Evolutionary conservation across 2,888 invertebrate genomes (phyloP).

Genomic region (Lagria hirta): DNA sequence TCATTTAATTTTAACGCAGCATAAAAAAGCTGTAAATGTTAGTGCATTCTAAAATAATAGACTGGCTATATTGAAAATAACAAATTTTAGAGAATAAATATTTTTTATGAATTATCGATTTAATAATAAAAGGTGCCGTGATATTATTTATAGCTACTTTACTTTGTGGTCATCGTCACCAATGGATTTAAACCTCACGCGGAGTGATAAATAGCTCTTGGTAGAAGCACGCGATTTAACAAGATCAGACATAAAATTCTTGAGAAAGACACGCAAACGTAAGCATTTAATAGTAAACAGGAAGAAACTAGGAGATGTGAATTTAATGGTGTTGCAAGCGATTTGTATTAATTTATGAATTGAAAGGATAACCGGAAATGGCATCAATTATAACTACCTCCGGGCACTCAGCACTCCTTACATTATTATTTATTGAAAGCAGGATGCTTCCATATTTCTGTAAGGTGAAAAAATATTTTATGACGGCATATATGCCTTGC

Average conservation of each 20-base stretch:
- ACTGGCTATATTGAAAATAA: too few species aligned
- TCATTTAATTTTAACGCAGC: too few species aligned
- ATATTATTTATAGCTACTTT: constrained; percentile 4
- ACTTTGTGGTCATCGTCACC: constrained; percentile 3
- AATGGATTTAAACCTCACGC: constrained; percentile 2
- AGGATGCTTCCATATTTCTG: constrained; percentile 11
- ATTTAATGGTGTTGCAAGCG: constrained; percentile 5
- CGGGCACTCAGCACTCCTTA: constrained; percentile 18
- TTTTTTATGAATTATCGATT: too few species aligned
- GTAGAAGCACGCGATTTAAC: constrained; percentile 4
- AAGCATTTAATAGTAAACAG: too few species aligned
- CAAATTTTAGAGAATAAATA: too few species aligned
- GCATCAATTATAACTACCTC: constrained; percentile 17
- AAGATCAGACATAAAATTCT: too few species aligned
- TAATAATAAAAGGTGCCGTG: too few species aligned
- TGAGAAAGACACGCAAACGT: constrained; percentile 5
- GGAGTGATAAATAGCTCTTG: constrained; percentile 2
- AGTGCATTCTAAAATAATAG: too few species aligned
- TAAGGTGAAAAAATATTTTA: too few species aligned
- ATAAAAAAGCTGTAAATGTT: too few species aligned
- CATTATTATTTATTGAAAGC: constrained; percentile 20
- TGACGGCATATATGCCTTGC: too few species aligned
- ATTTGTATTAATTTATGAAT: constrained; percentile 21
- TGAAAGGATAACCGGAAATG: constrained; percentile 20
- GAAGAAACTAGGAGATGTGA: background rate